These are phyloP conservation scores for Aporophyla lueneburgensis DNA, from an alignment of 2,888 invertebrate species.

Conservation along the genomic window DNA sequence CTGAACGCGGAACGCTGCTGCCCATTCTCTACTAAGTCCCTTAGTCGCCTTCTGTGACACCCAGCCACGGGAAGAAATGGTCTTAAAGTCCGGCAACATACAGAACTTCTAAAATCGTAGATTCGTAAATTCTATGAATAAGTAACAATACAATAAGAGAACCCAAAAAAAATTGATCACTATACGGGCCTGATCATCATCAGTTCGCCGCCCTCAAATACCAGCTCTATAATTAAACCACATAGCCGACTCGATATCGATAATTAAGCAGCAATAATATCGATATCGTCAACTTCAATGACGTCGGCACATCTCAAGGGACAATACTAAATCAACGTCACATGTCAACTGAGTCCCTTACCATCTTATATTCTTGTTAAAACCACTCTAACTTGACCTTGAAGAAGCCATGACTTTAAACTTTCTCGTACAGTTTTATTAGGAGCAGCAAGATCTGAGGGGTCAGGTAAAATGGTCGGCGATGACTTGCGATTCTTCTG, in stretches of 20 bases:
- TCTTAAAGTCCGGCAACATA: too few species aligned
- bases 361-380: constrained; percentile 76
- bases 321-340: constrained; percentile 90
- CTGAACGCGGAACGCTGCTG: too few species aligned
- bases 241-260: constrained; percentile 56
- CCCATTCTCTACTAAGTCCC: too few species aligned
- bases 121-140: too few species aligned
- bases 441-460: constrained; percentile 61
- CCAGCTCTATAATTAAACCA: constrained; percentile 59
- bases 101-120: too few species aligned
- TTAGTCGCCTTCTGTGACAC: too few species aligned
- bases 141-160: not conserved
- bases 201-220: constrained; percentile 9
- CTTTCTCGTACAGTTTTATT: constrained; percentile 56
- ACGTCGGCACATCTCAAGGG: constrained; percentile 82
- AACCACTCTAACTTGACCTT: constrained; percentile 76
- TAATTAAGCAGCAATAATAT: constrained; percentile 71
- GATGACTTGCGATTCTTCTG: constrained; percentile 86
- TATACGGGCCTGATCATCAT: not conserved
- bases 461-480: constrained; percentile 74
- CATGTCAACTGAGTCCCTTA: constrained; percentile 87
- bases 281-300: constrained; percentile 75
- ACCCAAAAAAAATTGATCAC: not conserved
- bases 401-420: constrained; percentile 73
- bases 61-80: too few species aligned